phyloP scores from a whole-genome alignment of 2,113 vertebrate genomes.

The Mobula hypostoma region DNA sequence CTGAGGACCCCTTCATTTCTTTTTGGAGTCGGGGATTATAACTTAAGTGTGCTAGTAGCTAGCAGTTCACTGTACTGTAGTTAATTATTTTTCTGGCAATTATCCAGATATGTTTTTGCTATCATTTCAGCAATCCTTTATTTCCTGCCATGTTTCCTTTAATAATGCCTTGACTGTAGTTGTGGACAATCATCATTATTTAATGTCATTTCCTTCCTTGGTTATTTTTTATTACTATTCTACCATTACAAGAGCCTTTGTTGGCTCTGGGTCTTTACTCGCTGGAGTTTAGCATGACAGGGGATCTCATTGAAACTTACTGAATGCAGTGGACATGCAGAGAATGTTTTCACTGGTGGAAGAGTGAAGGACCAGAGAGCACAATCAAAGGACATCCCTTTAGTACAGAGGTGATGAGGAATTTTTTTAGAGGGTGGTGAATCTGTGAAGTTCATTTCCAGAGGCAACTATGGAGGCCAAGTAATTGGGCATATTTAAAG shows the following conservation, averaged over 20 bases:
- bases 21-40: neutral
- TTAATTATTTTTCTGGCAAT: neutral
- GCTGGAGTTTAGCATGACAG: too few relatives aligned
- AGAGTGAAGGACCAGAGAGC: too few relatives aligned
- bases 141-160: neutral
- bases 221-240: neutral
- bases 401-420: too few relatives aligned
- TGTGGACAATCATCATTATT: neutral
- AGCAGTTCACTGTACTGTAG: neutral
- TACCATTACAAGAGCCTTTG: neutral
- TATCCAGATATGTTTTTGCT: neutral
- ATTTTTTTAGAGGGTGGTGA: too few relatives aligned
- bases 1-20: neutral
- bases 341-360: too few relatives aligned
- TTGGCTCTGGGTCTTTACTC: too few relatives aligned
- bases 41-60: neutral
- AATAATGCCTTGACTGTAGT: neutral
- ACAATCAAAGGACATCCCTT: too few relatives aligned
- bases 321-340: too few relatives aligned
- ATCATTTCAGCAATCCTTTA: neutral
- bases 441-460: too few relatives aligned
- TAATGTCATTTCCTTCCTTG: neutral
- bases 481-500: too few relatives aligned
- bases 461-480: too few relatives aligned
- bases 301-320: too few relatives aligned